Evolutionary conservation across 2,797 vertebrate genomes (phyloP).

Genomic region (Salmo trutta): DNA sequence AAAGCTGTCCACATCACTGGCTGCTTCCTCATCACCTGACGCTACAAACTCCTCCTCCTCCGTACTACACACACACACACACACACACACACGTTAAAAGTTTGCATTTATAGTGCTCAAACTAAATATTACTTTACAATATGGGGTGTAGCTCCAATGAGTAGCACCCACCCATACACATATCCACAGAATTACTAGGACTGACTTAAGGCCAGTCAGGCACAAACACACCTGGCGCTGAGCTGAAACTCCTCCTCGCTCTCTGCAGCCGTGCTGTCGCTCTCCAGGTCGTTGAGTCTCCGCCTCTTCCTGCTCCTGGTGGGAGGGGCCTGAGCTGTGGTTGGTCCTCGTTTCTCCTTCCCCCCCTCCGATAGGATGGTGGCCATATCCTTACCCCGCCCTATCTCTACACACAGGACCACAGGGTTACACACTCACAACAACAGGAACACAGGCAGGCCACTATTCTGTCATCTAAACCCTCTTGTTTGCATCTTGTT

Average conservation of each 20-base stretch:
- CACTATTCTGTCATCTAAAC: background rate
- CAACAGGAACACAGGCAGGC: background rate
- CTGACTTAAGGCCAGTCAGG: too few relatives aligned
- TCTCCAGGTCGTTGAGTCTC: slow-evolving; percentile 94
- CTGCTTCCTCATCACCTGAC: slow-evolving; percentile 86
- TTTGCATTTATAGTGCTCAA: too few relatives aligned
- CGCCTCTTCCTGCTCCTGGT: slow-evolving; percentile 88
- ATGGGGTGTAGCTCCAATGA: too few relatives aligned
- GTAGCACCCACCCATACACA: too few relatives aligned
- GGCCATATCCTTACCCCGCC: slow-evolving; percentile 80
- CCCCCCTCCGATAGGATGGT: slow-evolving; percentile 81
- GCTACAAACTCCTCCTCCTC: slow-evolving; percentile 90
- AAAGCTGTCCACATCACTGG: slow-evolving; percentile 82
- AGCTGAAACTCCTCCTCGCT: slow-evolving; percentile 96
- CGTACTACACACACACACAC: slow-evolving; percentile 69
- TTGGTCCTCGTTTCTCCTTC: slow-evolving; percentile 83
- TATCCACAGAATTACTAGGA: too few relatives aligned
- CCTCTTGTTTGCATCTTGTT: background rate
- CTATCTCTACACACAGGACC: slow-evolving; percentile 65
- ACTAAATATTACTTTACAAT: too few relatives aligned
- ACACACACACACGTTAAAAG: too few relatives aligned
- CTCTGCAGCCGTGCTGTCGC: slow-evolving; percentile 93
- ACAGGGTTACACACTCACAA: background rate
- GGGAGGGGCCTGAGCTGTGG: slow-evolving; percentile 67
- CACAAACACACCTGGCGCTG: slow-evolving; percentile 84